Conservation (phyloP, 2,888 invertebrate genomes). For the Macrosiphum euphorbiae region DNA sequence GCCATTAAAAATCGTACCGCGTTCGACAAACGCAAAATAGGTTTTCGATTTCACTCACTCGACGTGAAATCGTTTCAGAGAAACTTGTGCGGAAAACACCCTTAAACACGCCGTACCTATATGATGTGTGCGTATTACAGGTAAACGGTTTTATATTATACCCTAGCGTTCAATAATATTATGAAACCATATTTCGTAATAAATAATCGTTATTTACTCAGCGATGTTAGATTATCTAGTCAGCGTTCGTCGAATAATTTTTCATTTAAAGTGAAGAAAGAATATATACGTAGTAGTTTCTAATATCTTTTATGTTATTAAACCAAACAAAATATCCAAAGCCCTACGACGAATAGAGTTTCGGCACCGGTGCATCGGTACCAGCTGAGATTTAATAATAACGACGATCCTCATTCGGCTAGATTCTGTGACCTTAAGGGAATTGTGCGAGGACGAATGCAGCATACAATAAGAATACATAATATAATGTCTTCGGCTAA, state of each 20-base stretch:
- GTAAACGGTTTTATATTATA: background rate
- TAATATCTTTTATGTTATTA: background rate
- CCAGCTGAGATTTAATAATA: background rate
- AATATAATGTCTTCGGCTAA: background rate
- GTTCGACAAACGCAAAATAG: background rate
- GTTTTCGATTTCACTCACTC: background rate
- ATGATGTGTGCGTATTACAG: background rate
- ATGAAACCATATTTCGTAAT: background rate
- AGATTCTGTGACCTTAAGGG: background rate
- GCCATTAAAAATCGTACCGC: background rate
- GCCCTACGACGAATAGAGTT: background rate
- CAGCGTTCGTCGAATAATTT: background rate
- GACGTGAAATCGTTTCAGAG: background rate
- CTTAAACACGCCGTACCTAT: background rate
- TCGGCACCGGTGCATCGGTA: background rate
- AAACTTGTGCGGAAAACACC: background rate
- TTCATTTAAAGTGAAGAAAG: background rate
- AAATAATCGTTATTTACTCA: constrained; percentile 2
- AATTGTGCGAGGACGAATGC: background rate
- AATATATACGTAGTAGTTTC: background rate
- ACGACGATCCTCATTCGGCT: background rate
- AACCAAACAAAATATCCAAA: background rate
- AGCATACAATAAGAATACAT: background rate
- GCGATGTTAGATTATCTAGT: too few species aligned
- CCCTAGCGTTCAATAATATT: background rate